phyloP scores from a whole-genome alignment of 2,113 vertebrate species.

The Panthera uncia region DNA sequence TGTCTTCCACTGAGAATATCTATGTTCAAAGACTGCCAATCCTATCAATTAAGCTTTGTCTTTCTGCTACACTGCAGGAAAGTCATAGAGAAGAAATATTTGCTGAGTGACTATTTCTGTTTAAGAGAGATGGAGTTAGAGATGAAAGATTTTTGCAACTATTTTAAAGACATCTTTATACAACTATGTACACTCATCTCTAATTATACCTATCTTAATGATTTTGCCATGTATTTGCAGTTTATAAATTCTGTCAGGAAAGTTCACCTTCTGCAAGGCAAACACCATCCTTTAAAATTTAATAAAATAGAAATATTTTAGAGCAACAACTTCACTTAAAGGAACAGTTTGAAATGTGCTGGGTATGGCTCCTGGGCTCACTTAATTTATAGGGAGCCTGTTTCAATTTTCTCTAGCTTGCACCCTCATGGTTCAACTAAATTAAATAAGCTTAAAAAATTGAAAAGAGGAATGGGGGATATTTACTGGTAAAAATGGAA shows the following conservation, averaged over 20 bases:
- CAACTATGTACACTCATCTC: neutral
- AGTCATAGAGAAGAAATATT: constrained; percentile 2
- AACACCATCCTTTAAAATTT: constrained; percentile 2
- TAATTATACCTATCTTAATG: neutral
- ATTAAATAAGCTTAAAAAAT: constrained; percentile 54
- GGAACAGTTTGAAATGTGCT: constrained; percentile 48
- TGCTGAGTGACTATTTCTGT: constrained; percentile 25
- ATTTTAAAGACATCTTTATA: constrained; percentile 6
- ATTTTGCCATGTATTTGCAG: neutral
- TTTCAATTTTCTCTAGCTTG: constrained; percentile 45
- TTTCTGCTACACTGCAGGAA: neutral
- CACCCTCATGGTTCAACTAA: constrained; percentile 4
- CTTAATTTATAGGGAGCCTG: neutral
- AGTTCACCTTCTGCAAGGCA: neutral
- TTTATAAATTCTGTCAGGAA: neutral
- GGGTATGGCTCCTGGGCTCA: neutral
- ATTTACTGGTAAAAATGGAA: neutral
- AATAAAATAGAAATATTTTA: constrained; percentile 41
- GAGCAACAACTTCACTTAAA: constrained; percentile 44
- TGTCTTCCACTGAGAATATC: neutral
- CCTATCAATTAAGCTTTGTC: neutral
- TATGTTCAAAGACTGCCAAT: neutral
- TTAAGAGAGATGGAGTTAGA: neutral
- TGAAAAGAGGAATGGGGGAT: neutral
- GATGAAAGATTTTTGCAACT: constrained; percentile 1